These are phyloP conservation scores for Pararge aegeria DNA, from an alignment of 1,140 invertebrate genomes.

Conservation along the genomic window DNA sequence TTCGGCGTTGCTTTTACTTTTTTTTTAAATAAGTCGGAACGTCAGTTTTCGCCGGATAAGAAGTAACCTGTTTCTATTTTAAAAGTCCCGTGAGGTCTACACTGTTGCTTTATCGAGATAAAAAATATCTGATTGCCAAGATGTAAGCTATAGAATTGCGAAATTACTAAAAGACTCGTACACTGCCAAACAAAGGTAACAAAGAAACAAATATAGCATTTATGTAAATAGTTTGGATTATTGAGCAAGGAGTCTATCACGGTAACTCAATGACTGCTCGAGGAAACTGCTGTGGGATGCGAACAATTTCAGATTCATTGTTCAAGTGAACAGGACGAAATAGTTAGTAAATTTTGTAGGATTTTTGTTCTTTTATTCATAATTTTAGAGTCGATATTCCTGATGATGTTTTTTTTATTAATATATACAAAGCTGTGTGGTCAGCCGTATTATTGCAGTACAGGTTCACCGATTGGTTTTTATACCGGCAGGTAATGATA, in stretches of 20 bases:
- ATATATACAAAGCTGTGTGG: constrained; percentile 21
- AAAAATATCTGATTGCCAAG: no score
- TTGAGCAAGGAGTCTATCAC: constrained; percentile 10
- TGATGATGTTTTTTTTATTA: not conserved
- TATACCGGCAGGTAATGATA: constrained; percentile 64
- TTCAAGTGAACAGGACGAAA: constrained; percentile 7
- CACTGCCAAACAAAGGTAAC: no score
- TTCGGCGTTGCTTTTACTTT: no score
- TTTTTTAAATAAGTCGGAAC: no score
- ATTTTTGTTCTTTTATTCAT: not conserved
- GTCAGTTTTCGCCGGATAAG: no score
- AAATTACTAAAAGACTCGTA: no score
- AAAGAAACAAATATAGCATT: no score
- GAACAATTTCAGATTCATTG: constrained; percentile 17
- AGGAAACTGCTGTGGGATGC: constrained; percentile 23
- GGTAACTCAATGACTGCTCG: constrained; percentile 22
- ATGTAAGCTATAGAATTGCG: no score
- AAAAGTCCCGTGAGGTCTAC: no score
- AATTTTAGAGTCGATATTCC: not conserved
- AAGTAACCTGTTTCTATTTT: no score
- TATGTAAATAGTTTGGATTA: no score
- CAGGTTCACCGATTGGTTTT: constrained; percentile 46
- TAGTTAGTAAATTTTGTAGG: not conserved
- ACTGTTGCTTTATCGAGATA: no score
- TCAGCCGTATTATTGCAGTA: constrained; percentile 34